Evolutionary conservation across 2,797 vertebrate species (phyloP), one percentile per base, ranked within the genome.

Genomic region (Melanotaenia nigrans): DNA sequence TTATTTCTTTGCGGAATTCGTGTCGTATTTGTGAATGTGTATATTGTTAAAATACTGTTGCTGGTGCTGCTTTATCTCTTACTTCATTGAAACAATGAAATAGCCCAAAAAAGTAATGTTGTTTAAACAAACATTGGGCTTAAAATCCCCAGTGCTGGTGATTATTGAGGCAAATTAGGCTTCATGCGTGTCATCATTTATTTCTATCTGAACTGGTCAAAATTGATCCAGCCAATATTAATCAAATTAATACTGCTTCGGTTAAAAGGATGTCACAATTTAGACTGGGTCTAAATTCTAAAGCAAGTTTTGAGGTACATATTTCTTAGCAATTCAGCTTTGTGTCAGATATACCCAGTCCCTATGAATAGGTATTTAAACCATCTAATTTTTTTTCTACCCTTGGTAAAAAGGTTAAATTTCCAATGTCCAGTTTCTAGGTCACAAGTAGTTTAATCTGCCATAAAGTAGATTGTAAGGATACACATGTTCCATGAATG

Each of bases 11-110:
- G 8, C 6, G 3, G 35, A 16, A 32, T 68, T n/a, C 0, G 24
- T 2, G 51, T 57, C 45, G 55, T 47, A 68, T 71, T 22, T 68
- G 5, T 30, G 55, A 32, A 16, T 33, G 58, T 16, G 76, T 1
- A 12, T 53, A 25, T 36, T 60, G 40, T 64, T 12, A 35, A 51
- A 68, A 13, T 2, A 40, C 4, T 30, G 28, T 5, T 30, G 25
- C 33, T 73, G 25, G 28, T 73, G 35, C 36, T 53, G 24, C 51
- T 53, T 24, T 51, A 22, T 11, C 22, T 51, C 11, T 28, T 14
- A 28, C 9, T 14, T 28, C 53, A 16, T 28, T 54, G 13, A 11
- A 28, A 54, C 42, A 14, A 54, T 54, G 12, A 25, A 28, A 14
- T 7, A 25, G 12, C 25, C 24, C 25, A 16, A 2, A 25, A 16